phyloP scores from a whole-genome alignment of 2,888 invertebrate genomes.

The Plebejus anna region DNA sequence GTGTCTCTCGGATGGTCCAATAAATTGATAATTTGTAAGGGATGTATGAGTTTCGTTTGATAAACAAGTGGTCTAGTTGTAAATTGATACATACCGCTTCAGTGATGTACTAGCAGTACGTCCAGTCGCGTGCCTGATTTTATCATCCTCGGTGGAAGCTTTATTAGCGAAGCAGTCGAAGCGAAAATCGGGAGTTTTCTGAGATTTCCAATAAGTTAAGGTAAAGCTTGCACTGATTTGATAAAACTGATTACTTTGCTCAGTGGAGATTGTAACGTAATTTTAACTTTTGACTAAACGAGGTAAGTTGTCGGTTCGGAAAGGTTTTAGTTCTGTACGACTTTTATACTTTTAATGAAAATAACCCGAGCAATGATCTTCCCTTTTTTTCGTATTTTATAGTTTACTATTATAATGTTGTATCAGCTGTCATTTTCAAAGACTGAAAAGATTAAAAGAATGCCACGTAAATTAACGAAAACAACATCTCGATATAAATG shows the following conservation, averaged over 20 bases:
- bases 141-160: slow-evolving; percentile 40
- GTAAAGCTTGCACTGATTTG: slow-evolving; percentile 45
- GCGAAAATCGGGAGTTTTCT: slow-evolving; percentile 33
- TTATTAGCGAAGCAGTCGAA: slow-evolving; percentile 30
- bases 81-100: slow-evolving; percentile 49
- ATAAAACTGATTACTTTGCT: slow-evolving; percentile 62
- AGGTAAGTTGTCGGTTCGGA: slow-evolving; percentile 29
- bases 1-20: slow-evolving; percentile 35
- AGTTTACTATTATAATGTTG: neutral
- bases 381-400: neutral
- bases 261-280: slow-evolving; percentile 66
- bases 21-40: slow-evolving; percentile 60
- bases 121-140: slow-evolving; percentile 65
- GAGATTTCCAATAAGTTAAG: slow-evolving; percentile 35
- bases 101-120: slow-evolving; percentile 49
- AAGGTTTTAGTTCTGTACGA: slow-evolving; percentile 33
- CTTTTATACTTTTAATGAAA: slow-evolving; percentile 25
- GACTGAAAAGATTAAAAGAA: neutral
- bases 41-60: slow-evolving; percentile 55
- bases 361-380: slow-evolving; percentile 14
- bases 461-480: neutral
- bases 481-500: neutral
- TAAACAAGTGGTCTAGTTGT: slow-evolving; percentile 54
- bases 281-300: slow-evolving; percentile 35
- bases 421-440: neutral